Evolutionary conservation across 1,140 invertebrate species (phyloP).

Genomic region (Andricus grossulariae): DNA sequence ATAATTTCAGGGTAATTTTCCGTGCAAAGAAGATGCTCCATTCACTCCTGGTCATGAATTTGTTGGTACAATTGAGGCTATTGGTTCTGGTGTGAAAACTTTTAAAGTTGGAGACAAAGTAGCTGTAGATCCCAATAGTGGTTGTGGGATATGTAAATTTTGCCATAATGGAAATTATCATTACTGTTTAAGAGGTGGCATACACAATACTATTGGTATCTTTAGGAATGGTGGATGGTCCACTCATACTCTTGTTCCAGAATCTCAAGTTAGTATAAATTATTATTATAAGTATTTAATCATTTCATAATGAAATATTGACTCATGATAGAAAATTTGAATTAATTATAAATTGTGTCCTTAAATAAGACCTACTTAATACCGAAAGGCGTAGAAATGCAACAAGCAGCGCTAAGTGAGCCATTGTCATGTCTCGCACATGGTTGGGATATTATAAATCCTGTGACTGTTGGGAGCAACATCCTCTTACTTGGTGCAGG

Average conservation of each 20-base stretch:
- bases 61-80: conserved; percentile 78
- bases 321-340: conserved; percentile 14
- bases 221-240: conserved; percentile 82
- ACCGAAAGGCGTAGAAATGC: conserved; percentile 62
- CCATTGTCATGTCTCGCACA: conserved; percentile 83
- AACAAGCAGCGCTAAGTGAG: conserved; percentile 78
- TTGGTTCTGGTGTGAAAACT: conserved; percentile 77
- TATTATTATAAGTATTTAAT: conserved; percentile 22
- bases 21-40: conserved; percentile 76
- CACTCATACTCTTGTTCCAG: conserved; percentile 78
- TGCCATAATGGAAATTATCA: conserved; percentile 81
- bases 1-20: conserved; percentile 78
- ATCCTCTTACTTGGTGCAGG: conserved; percentile 83
- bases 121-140: conserved; percentile 81
- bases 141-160: conserved; percentile 78
- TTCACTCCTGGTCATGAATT: conserved; percentile 84
- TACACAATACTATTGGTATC: conserved; percentile 81
- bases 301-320: conserved; percentile 19
- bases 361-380: conserved; percentile 60
- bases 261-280: conserved; percentile 74
- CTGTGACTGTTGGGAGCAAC: conserved; percentile 77
- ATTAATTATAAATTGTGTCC: neutral
- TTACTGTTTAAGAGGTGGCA: conserved; percentile 78
- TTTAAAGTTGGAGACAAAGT: conserved; percentile 82
- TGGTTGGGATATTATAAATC: conserved; percentile 79